phyloP scores from a whole-genome alignment of 2,113 vertebrate genomes.

The Bufo bufo region DNA sequence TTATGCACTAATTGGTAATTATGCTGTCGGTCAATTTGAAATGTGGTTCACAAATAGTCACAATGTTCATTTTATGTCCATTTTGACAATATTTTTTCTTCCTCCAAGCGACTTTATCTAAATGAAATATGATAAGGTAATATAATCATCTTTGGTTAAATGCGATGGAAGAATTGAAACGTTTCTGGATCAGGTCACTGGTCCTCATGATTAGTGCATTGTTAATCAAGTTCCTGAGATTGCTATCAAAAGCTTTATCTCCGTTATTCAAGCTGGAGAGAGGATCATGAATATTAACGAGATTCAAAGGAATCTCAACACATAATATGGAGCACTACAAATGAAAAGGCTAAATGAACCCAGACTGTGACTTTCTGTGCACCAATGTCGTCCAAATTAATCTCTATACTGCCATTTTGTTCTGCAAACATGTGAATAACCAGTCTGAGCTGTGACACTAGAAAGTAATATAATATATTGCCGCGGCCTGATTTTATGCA shows the following conservation, averaged over 20 bases:
- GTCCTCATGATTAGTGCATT: slow-evolving; percentile 86
- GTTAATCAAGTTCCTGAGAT: slow-evolving; percentile 87
- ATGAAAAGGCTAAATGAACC: slow-evolving; percentile 80
- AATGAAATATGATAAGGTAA: slow-evolving; percentile 80
- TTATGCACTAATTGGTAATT: slow-evolving; percentile 87
- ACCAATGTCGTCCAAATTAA: slow-evolving; percentile 76
- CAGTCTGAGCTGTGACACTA: neutral
- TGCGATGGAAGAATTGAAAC: slow-evolving; percentile 80
- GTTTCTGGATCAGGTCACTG: slow-evolving; percentile 84
- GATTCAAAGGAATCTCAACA: slow-evolving; percentile 80
- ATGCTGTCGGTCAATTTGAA: slow-evolving; percentile 82
- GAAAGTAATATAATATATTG: neutral
- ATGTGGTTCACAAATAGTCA: slow-evolving; percentile 76
- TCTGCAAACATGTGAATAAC: neutral
- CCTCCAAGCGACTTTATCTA: slow-evolving; percentile 76
- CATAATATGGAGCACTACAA: slow-evolving; percentile 79
- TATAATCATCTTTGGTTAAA: slow-evolving; percentile 83
- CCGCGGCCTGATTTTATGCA: neutral
- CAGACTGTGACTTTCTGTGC: slow-evolving; percentile 75
- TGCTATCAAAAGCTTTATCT: slow-evolving; percentile 83
- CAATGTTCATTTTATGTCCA: slow-evolving; percentile 59
- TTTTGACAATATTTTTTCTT: slow-evolving; percentile 75
- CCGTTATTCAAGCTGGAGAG: slow-evolving; percentile 79
- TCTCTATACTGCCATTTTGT: slow-evolving; percentile 52
- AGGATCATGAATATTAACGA: slow-evolving; percentile 87